A percentile compares a stretch with the other conserved stretches of the same genome.
Evolutionary conservation across 2,113 vertebrate species (phyloP).

Genomic region (Pelvicachromis taeniatus): DNA sequence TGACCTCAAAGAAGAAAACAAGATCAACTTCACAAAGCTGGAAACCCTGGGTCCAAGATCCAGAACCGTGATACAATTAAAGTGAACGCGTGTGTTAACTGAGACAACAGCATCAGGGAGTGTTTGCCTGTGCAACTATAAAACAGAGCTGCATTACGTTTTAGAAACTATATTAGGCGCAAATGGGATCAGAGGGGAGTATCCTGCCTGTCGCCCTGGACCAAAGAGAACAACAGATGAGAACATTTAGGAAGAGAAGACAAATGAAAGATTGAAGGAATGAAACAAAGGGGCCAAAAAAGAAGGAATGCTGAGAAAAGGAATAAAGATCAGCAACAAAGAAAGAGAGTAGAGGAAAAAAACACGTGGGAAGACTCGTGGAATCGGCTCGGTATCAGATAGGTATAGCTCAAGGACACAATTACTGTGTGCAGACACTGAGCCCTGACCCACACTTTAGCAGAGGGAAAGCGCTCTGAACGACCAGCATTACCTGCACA

Average conservation of each 20-base stretch:
- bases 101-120: background rate
- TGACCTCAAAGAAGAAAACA: background rate
- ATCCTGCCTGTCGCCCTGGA: accelerated
- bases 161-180: background rate
- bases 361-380: background rate
- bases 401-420: conserved; percentile 36
- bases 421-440: conserved; percentile 14
- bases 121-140: background rate
- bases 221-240: background rate
- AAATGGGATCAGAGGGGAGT: background rate
- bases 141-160: background rate
- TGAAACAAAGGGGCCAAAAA: background rate
- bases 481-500: background rate
- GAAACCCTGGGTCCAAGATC: background rate
- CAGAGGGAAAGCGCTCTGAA: background rate
- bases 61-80: too few relatives aligned
- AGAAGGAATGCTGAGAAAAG: background rate
- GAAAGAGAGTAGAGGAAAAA: background rate
- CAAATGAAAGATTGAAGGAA: background rate
- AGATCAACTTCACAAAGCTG: background rate
- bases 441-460: conserved; percentile 1
- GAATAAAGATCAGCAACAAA: background rate
- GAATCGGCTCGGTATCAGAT: background rate
- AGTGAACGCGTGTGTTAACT: background rate
- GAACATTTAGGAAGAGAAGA: background rate